Percentiles rank a stretch among this genome's conserved stretches.
Evolutionary conservation across 2,797 vertebrate genomes (phyloP).

Genomic region (Gobio occitaniae): DNA sequence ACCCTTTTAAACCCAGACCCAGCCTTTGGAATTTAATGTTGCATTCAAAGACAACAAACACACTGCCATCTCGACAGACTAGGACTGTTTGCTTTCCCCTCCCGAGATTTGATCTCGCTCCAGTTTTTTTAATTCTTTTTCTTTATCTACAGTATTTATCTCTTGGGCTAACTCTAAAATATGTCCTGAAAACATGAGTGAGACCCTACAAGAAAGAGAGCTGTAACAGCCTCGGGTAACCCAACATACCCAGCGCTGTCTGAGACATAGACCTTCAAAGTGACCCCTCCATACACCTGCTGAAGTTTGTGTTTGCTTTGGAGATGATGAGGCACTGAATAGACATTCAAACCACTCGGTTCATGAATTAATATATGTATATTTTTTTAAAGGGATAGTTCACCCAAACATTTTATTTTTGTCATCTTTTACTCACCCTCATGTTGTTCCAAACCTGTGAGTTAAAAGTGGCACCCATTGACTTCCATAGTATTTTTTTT

Average conservation of each 20-base stretch:
- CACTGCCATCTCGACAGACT: conserved; percentile 37
- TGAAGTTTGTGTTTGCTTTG: neutral
- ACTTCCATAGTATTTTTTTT: no score
- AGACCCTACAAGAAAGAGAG: neutral
- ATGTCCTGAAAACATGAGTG: neutral
- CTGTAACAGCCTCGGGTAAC: neutral
- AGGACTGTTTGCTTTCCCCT: conserved; percentile 50
- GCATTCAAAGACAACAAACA: conserved; percentile 66
- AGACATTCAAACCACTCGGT: neutral
- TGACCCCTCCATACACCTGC: neutral
- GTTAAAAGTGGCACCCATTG: no score
- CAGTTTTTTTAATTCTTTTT: neutral
- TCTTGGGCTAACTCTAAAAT: conserved; percentile 42
- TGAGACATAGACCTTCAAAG: neutral
- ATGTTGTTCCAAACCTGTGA: no score
- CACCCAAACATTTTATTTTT: no score
- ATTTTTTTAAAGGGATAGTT: neutral
- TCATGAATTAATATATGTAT: neutral
- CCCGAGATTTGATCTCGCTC: conserved; percentile 37
- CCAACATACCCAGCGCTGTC: neutral
- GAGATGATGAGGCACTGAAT: conserved; percentile 7
- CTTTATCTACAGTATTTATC: conserved; percentile 27
- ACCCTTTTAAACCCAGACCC: conserved; percentile 42
- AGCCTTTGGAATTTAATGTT: conserved; percentile 51
- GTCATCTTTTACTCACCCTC: no score